Base-by-base conservation (phyloP, 2,113 vertebrate genomes). In the Pluvialis apricaria region DNA sequence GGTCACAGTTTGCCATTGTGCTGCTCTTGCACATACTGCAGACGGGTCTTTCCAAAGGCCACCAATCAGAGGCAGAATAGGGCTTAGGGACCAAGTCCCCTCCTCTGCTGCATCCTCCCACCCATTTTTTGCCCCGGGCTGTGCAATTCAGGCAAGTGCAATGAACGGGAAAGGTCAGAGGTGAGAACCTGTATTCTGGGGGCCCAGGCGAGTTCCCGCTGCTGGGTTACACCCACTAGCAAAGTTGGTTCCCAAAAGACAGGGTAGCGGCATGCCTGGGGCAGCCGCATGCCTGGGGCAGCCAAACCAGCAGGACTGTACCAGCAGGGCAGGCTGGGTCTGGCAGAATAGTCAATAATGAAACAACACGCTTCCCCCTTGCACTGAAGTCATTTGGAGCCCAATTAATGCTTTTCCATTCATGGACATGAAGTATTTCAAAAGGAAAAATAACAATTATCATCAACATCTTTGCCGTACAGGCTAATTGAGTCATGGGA, bases 1-100 rank as follows among this genome's bases (percentile, higher is more conserved):
- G 0, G 8, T 13, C 61, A 54, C 2, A 1, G 13, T 58, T 55
- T 42, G 65, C 52, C 17, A 0, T 10, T 34, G 57, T 44, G n/a
- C 55, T 95, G 77, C 32, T 38, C 57, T 32, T 15, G 42, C 28
- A n/a, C 21, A 11, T 3, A 12, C 57, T n/a, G 38, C 40, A 44
- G 14, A 26, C 1, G 2, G 13, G 34, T 31, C 65, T 72, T 49
- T 44, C 47, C 57, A 49, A 75, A 69, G 61, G 57, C 24, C 34
- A 29, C 0, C 0, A 19, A 31, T 13, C 45, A 81, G 85, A 78
- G 19, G 49, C 58, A 54, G 15, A 88, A 28, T 0, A 12, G 42
- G 8, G 10, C 60, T 91, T 72, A 76, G 45, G 24, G 38, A 78
- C 28, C 6, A 38, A 40, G 24, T 38, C 32, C 13, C 61, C 44